Evolutionary conservation across 1,140 invertebrate species (phyloP).

Genomic region (Mya arenaria): DNA sequence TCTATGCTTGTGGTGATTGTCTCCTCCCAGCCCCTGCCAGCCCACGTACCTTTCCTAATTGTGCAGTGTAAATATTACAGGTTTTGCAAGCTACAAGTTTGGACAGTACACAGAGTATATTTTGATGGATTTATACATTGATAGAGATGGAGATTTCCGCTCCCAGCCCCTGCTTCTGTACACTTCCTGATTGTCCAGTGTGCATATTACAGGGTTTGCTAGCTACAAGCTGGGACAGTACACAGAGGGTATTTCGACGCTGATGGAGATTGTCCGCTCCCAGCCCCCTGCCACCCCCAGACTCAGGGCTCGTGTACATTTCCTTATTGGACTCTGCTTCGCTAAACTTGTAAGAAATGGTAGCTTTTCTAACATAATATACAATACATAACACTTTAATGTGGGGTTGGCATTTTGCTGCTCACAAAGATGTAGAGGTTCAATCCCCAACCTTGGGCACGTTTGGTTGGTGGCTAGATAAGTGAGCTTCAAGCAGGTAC

Average conservation of each 20-base stretch:
- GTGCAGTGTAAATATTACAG: too few species aligned
- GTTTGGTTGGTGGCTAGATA: not conserved
- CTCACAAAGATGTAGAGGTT: not conserved
- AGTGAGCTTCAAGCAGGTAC: not conserved
- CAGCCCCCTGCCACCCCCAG: not conserved
- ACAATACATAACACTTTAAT: not conserved
- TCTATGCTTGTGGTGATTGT: too few species aligned
- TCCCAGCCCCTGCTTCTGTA: too few species aligned
- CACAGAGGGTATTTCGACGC: slow-evolving; percentile 31
- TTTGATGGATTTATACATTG: too few species aligned
- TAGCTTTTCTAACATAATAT: not conserved
- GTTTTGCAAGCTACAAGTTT: too few species aligned
- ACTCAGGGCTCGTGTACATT: slow-evolving; percentile 24
- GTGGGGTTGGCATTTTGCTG: not conserved
- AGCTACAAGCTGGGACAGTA: slow-evolving; percentile 1
- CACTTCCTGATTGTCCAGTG: too few species aligned
- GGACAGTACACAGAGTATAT: too few species aligned
- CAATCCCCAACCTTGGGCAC: not conserved
- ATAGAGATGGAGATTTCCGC: too few species aligned
- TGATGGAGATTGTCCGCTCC: slow-evolving; percentile 20
- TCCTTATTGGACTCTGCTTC: slow-evolving; percentile 30
- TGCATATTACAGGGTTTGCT: slow-evolving; percentile 22
- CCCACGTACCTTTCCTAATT: too few species aligned
- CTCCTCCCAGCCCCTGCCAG: too few species aligned
- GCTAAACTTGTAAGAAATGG: slow-evolving; percentile 10